Conservation (phyloP, 64 coral and sea anemone species). For the Trachythela sp. region DNA sequence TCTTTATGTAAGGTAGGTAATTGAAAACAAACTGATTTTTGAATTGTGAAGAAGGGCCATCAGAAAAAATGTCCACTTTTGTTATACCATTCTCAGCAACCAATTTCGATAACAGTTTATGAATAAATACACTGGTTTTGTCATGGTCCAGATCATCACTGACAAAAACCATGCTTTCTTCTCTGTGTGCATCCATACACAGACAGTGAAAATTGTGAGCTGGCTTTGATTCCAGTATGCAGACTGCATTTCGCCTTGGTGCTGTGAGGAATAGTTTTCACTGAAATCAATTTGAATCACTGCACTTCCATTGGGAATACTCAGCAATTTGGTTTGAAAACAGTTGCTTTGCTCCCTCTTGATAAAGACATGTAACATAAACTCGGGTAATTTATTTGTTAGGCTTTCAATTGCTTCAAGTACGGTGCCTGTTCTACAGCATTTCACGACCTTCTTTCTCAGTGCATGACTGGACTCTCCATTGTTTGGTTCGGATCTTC, state of each 20-base stretch:
- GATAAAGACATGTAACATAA: background rate
- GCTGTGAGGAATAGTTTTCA: conserved; percentile 2
- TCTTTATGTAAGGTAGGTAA: background rate
- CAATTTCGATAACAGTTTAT: background rate
- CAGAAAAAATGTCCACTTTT: conserved; percentile 1
- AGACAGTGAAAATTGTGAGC: background rate
- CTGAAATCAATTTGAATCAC: background rate
- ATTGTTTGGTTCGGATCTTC: conserved; percentile 27
- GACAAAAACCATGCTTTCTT: background rate
- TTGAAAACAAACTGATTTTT: conserved; percentile 7
- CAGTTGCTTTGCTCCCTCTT: background rate
- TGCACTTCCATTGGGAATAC: background rate
- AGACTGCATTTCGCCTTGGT: background rate
- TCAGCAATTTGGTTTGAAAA: background rate
- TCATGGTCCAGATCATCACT: background rate
- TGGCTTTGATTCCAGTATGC: conserved; percentile 4
- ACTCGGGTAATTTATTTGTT: background rate
- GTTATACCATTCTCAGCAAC: background rate
- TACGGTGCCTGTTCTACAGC: conserved; percentile 42
- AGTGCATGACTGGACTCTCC: conserved; percentile 48
- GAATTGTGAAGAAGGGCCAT: background rate
- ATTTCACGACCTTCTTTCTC: conserved; percentile 54
- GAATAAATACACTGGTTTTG: background rate
- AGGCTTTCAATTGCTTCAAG: conserved; percentile 14
- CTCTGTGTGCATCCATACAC: background rate